Evolutionary conservation across 1,140 invertebrate species (phyloP), one percentile per base, ranked within the genome.

Genomic region (Bombus soroeensis): DNA sequence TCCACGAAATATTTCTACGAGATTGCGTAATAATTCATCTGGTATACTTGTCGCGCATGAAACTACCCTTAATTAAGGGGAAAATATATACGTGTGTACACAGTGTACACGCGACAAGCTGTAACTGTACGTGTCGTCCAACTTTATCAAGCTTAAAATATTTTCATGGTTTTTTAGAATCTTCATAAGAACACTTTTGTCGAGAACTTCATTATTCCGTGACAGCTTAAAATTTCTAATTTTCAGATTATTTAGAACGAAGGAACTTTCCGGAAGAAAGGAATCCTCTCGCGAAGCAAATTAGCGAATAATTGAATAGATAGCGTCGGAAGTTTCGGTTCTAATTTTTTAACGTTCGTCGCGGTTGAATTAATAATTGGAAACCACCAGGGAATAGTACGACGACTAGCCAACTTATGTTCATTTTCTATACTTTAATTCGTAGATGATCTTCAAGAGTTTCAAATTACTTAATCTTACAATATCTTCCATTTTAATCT

Each of bases 51-150:
- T 18, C n/a, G 25, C 22, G 53, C n/a, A 9, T 25, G 18, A 25
- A 41, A 10, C 13, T 53, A 9, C 13, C 68, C 57, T 80, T 85
- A 85, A 85, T 85, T 80, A 85, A 80, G 57, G 68, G 32, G 22
- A 28, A 70, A 80, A 64, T 18, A 34, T 66, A 32, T 68, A 43
- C 78, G 28, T 28, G 28, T 3, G 0, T 34, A 72, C 34, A 47
- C 1, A 32, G 15, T 15, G 15, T 41, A 25, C 57, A 37, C 28
- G 25, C 18, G 32, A 25, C 15, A 25, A 6, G 5, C 25, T 41
- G 8, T n/a, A 34, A 12, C 25, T 57, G 15, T 5, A 25, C 15
- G 43, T 37, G 3, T 28, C 28, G 39, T 37, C 32, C 12, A 47
- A 71, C 39, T 78, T 41, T 57, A 77, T 78, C 75, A 66, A 13